These are phyloP conservation scores for Rattus norvegicus DNA, from an alignment of 2,113 vertebrate genomes.

Conservation along the genomic window DNA sequence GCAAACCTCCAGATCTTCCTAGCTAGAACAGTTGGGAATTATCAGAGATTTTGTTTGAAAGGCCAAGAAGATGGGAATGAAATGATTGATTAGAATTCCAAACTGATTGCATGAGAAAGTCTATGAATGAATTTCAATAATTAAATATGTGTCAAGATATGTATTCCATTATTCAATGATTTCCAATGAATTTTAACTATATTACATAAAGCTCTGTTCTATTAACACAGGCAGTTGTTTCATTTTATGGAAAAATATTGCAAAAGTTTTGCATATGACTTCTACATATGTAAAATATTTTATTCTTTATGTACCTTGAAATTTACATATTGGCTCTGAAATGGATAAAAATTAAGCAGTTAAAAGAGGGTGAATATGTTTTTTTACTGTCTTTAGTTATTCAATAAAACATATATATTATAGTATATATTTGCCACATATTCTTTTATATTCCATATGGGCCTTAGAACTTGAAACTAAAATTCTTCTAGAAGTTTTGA, in stretches of 20 bases:
- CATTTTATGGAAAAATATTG: not conserved
- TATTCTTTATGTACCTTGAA: conserved; percentile 5
- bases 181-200: conserved; percentile 2
- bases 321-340: conserved; percentile 1
- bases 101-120: not conserved
- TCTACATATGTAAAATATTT: not conserved
- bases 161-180: not conserved
- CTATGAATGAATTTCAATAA: not conserved
- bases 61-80: not conserved
- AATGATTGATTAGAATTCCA: not conserved
- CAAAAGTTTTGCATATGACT: not conserved
- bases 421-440: not conserved
- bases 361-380: not conserved
- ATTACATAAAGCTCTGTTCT: not conserved
- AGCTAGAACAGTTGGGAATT: not conserved
- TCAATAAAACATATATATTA: conserved; percentile 23
- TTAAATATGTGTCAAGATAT: not conserved
- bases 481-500: not conserved
- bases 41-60: not conserved
- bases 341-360: not conserved
- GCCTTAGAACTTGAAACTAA: conserved; percentile 9
- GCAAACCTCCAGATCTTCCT: not conserved
- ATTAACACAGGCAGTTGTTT: conserved; percentile 14
- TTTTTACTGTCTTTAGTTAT: not conserved
- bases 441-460: conserved; percentile 44